Evolutionary conservation across 2,888 invertebrate species (phyloP), one percentile per base, ranked within the genome.

Genomic region (Drosophila acutilabella): DNA sequence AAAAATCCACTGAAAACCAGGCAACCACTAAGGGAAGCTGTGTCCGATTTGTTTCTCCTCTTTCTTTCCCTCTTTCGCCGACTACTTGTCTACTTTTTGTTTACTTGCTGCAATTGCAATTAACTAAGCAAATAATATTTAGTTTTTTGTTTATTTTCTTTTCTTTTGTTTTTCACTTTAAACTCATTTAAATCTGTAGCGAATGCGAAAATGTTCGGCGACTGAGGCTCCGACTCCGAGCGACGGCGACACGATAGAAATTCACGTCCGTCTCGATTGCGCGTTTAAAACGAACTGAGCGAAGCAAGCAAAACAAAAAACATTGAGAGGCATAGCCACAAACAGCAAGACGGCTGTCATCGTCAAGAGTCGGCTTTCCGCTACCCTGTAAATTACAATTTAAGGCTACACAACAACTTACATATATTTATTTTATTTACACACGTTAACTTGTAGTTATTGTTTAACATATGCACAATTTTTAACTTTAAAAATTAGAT

Each of bases 171-270:
- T 68, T 45, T 56, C 33, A 62, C 48, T 62, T 30, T 23, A 23
- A 74, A 64, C 57, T 73, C 59, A 66, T 78, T 75, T 64, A 60
- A 67, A 64, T 72, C 23, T 74, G 54, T 52, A 59, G 50, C 56
- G 38, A 72, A 61, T 65, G 56, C 41, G 36, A 13, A 30, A 74
- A 64, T 74, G 56, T 59, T 62, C 56, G 58, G 62, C 38, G 59
- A 51, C 57, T 74, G 45, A 54, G 75, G 75, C 75, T 75, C 75
- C 76, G 78, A 76, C 76, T 78, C 74, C 76, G 76, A 79, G 79
- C 61, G 76, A 77, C 75, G 75, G 77, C 80, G 71, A 79, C 80
- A 75, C 74, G 62, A 59, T 61, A 70, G 66, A 71, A 14, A 57
- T 10, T 8, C 44, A 77, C 80, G 78, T 76, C 80, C 80, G 80